Percentiles rank a stretch among this genome's conserved stretches.
phyloP scores from a whole-genome alignment of 2,113 vertebrate species.

The Holacanthus passer region DNA sequence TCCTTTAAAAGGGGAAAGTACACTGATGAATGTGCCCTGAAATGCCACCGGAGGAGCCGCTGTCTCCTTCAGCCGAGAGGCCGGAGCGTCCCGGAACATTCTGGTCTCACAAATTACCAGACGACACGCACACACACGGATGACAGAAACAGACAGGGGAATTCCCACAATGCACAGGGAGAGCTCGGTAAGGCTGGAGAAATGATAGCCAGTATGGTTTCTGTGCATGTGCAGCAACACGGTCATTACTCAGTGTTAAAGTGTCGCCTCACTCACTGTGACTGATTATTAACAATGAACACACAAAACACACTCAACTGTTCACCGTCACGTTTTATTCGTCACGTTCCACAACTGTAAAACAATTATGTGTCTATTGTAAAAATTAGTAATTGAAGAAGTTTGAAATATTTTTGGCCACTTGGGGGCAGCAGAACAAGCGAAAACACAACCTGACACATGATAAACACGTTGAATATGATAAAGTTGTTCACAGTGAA shows the following conservation, averaged over 20 bases:
- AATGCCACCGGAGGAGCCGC: not conserved
- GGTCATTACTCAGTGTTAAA: not conserved
- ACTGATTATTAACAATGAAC: not conserved
- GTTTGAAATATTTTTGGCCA: not conserved
- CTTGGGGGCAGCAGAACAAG: not conserved
- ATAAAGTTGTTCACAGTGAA: no score
- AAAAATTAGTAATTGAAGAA: not conserved
- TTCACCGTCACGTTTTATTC: not conserved
- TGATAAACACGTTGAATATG: not conserved
- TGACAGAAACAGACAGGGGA: not conserved
- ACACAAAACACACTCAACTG: not conserved
- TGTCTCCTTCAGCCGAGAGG: conserved; percentile 4
- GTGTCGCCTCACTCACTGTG: not conserved
- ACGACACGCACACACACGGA: not conserved
- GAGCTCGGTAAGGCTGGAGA: not conserved
- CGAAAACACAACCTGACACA: not conserved
- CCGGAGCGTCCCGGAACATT: conserved; percentile 12
- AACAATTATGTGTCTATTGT: not conserved
- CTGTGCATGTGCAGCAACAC: not conserved
- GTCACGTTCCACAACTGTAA: not conserved
- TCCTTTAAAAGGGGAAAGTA: conserved; percentile 37
- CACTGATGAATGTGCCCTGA: conserved; percentile 22
- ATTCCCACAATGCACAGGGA: conserved; percentile 32
- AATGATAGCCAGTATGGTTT: not conserved
- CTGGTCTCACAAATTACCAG: conserved; percentile 19